Evolutionary conservation across 2,797 vertebrate genomes (phyloP), one percentile per base, ranked within the genome.

Genomic region (Rhyacichthys aspro): DNA sequence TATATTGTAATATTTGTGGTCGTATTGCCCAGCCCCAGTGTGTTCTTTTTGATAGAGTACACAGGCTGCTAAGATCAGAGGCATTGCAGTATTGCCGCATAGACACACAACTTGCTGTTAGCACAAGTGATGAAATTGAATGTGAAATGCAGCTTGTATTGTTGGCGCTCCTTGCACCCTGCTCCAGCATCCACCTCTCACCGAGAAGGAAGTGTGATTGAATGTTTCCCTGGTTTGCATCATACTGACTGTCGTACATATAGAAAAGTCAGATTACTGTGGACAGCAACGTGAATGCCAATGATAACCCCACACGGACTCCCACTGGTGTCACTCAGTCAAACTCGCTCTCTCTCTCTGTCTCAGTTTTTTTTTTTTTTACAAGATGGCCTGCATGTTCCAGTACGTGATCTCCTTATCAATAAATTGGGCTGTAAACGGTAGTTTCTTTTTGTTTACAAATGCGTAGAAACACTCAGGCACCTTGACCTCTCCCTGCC

Each of bases 201-300:
- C 81, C 85, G 85, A 74, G 81, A 63, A 46, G 67, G 79, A 82
- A 78, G 79, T 82, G 73, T 76, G 86, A 87, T 87, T 80, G 70
- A 84, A 84, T 74, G 83, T 92, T 92, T 90, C 91, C 77, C 76
- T 74, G 66, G 88, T 91, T 93, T 93, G 90, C 90, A 89, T 92
- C 91, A 93, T 90, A 72, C 81, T 11, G 33, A 48, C 74, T 80
- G 79, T 74, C 71, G 75, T 80, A 78, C 81, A 61, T 86, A 79
- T 81, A 83, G 82, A 76, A 82, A 78, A 82, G 71, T 82, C 74
- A 74, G 78, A 84, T 83, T 73, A 80, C 62, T 70, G 67, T 62
- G 74, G 81, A 89, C 81, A 67, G 76, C 77, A 37, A 59, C 11
- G 45, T 81, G 82, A 77, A 78, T 74, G 66, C 43, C 70, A 58